Conservation (phyloP, 2,113 vertebrate genomes). For the Salvelinus fontinalis region DNA sequence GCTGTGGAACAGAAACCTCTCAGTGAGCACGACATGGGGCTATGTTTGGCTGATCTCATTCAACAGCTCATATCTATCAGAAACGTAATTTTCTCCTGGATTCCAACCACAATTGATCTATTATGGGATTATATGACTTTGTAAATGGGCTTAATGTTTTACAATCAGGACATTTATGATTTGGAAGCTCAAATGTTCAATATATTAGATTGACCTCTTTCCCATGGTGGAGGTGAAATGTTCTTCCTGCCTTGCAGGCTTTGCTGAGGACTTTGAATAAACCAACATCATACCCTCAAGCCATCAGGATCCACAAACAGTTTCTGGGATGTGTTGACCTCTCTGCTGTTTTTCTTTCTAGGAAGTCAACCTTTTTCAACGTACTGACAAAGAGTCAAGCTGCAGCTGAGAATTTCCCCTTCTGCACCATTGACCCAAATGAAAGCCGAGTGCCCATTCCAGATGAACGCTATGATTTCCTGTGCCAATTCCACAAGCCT, state of each 20-base stretch:
- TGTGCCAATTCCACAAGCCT: conserved; percentile 90
- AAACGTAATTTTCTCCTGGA: conserved; percentile 53
- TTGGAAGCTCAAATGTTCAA: conserved; percentile 41
- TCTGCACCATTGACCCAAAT: conserved; percentile 96
- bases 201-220: conserved; percentile 35
- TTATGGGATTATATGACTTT: conserved; percentile 68
- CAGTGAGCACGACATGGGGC: conserved; percentile 61
- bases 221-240: conserved; percentile 10
- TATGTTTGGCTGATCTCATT: conserved; percentile 39
- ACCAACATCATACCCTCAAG: conserved; percentile 31
- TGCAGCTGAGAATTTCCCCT: conserved; percentile 90
- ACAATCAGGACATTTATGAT: conserved; percentile 28
- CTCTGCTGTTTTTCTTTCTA: conserved; percentile 73
- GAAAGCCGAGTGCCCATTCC: conserved; percentile 94
- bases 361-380: conserved; percentile 96
- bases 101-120: conserved; percentile 57
- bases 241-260: conserved; percentile 33
- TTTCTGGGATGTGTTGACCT: conserved; percentile 53
- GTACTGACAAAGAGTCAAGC: conserved; percentile 92
- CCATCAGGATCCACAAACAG: conserved; percentile 25
- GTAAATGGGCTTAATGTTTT: conserved; percentile 52
- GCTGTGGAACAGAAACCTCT: conserved; percentile 48
- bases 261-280: conserved; percentile 25
- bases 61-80: conserved; percentile 40
- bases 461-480: conserved; percentile 90